Base-by-base conservation (phyloP, 2,113 vertebrate species). In the Lynx canadensis region DNA sequence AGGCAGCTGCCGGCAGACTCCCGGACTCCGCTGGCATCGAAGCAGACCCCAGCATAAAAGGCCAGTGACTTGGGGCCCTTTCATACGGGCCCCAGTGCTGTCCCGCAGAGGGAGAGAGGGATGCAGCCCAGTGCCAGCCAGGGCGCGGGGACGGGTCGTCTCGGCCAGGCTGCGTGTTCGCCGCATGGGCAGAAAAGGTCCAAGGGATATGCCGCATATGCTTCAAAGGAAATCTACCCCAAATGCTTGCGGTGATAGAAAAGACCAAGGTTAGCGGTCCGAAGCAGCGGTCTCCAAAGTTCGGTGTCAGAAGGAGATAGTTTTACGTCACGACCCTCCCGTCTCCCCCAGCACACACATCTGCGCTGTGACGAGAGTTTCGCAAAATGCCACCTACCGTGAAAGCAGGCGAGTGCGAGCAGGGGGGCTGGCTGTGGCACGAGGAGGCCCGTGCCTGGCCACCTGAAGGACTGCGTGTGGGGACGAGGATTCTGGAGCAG, bases 31-130 rank as follows among this genome's bases (percentile, higher is more conserved):
- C 36, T 74, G 31, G 12, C 50, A 13, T 21, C 2, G 23, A 66
- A 25, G 71, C 36, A 60, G 21, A 41, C 41, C 55, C 48, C 15
- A 8, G 0, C 16, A 10, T 14, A 41, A 60, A 41, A 50, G n/a
- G 29, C 5, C 68, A 19, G 21, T 19, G n/a, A 19, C 5, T 7
- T 13, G 21, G 18, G 31, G 25, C 27, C 48, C 1, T 23, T 33
- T 55, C 6, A 6, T 10, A 1, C 0, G 2, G 25, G 73, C 13
- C 1, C 21, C 13, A 5, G 55, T 1, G 48, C 25, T 89, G 36
- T 33, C n/a, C 5, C 19, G 5, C 7, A 15, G 31, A 60, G 36
- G 25, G 19, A 13, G 19, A 13, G 4, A 2, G 7, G 50, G 3
- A 7, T 18, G 7, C 5, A 7, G 16, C 8, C 2, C 4, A 10